phyloP scores from a whole-genome alignment of 2,113 vertebrate species.

The Phycodurus eques region DNA sequence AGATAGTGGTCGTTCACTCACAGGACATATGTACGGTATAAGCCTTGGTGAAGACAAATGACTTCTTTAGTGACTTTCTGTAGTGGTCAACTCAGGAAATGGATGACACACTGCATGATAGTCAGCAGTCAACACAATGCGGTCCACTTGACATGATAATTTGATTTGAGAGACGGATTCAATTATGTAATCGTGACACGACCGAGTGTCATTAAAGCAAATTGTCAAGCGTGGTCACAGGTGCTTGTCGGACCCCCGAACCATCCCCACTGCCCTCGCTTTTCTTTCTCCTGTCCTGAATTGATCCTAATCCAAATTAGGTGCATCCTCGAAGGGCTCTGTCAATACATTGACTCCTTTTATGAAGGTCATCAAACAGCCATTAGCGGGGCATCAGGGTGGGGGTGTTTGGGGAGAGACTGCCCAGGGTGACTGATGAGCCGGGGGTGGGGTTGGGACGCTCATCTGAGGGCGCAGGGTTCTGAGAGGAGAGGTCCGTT shows the following conservation, averaged over 20 bases:
- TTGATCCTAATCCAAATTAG: slow-evolving; percentile 85
- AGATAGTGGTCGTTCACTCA: not conserved
- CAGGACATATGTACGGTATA: not conserved
- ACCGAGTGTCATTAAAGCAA: slow-evolving; percentile 70
- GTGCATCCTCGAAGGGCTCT: slow-evolving; percentile 79
- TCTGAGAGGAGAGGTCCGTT: slow-evolving; percentile 22
- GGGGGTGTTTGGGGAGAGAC: slow-evolving; percentile 70
- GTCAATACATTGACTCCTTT: slow-evolving; percentile 96
- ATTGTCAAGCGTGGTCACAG: slow-evolving; percentile 70
- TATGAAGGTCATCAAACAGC: slow-evolving; percentile 94
- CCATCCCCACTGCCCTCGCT: not conserved
- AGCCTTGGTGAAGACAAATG: not conserved
- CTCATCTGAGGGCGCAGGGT: slow-evolving; percentile 49
- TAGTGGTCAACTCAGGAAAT: not conserved
- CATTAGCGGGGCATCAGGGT: slow-evolving; percentile 84
- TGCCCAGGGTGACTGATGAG: slow-evolving; percentile 86
- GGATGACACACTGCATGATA: slow-evolving; percentile 14
- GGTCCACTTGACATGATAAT: slow-evolving; percentile 64
- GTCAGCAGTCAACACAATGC: slow-evolving; percentile 45
- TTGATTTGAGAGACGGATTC: slow-evolving; percentile 63
- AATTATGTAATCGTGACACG: slow-evolving; percentile 74
- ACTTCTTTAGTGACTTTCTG: too few relatives aligned
- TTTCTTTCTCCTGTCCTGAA: slow-evolving; percentile 83
- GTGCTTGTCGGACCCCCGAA: slow-evolving; percentile 45
- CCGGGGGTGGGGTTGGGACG: slow-evolving; percentile 60